Evolutionary conservation across 1,140 invertebrate species (phyloP).

Genomic region (Drosophila baimaii): DNA sequence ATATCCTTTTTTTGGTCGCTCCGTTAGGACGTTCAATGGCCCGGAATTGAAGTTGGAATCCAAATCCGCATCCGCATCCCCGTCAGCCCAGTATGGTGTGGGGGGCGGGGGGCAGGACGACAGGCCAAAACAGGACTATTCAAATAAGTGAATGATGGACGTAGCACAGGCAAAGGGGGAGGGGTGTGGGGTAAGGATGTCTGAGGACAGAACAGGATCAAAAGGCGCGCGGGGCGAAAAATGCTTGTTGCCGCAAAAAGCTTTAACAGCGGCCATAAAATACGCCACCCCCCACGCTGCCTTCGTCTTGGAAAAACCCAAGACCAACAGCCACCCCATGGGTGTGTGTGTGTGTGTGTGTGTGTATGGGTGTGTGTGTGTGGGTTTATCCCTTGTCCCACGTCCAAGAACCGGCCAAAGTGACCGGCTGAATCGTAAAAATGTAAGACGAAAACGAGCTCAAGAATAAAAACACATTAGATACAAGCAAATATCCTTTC

Average conservation of each 20-base stretch:
- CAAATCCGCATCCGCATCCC: neutral
- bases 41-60: conserved; percentile 27
- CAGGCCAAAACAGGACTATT: conserved; percentile 32
- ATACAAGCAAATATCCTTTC: conserved; percentile 82
- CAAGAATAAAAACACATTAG: conserved; percentile 82
- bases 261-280: conserved; percentile 76
- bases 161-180: neutral
- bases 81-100: too few species aligned
- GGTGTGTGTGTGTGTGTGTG: conserved; percentile 4
- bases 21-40: conserved; percentile 24
- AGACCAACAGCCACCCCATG: conserved; percentile 57
- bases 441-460: conserved; percentile 81
- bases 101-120: conserved; percentile 16
- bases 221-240: conserved; percentile 47
- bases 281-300: conserved; percentile 41
- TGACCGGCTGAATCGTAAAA: conserved; percentile 79
- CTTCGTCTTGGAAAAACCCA: conserved; percentile 13
- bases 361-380: conserved; percentile 7
- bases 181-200: conserved; percentile 5
- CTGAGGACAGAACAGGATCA: conserved; percentile 46
- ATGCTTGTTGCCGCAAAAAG: conserved; percentile 63
- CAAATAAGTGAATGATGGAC: conserved; percentile 55
- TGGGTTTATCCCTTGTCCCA: conserved; percentile 63
- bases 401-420: conserved; percentile 59
- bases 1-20: conserved; percentile 28